Evolutionary conservation across 2,797 vertebrate genomes (phyloP), one percentile per base, ranked within the genome.

Genomic region (Yasuhikotakia modesta): DNA sequence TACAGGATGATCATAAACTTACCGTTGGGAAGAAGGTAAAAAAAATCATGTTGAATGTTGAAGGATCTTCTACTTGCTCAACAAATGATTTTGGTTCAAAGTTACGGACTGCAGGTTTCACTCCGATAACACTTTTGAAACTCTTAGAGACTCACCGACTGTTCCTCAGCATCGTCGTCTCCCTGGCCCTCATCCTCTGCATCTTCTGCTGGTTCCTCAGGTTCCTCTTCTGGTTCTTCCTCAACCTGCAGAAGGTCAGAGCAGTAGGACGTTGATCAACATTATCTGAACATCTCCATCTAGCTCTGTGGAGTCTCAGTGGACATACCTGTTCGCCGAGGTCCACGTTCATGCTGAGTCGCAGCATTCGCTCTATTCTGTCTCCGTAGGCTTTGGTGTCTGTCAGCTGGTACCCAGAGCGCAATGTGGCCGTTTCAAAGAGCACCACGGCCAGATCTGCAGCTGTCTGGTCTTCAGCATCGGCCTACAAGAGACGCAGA

Each of bases 281-380:
- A 10, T 67, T 22, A 76, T n/a, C n/a, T n/a, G n/a, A n/a, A n/a
- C n/a, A 48, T 8, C 4, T 66, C 45, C 14, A 30, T 21, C 27
- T 46, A 3, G 0, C 16, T 2, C 11, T 21, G 21, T 4, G 17
- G 2, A 5, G 11, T 11, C 7, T 60, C 4, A 4, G 4, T 11
- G 19, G 55, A 82, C 87, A 71, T 79, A 78, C 92, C 92, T 92
- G 87, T 86, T 95, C 96, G 1, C 95, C 92, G 46, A 94, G 89
- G 73, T 95, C 95, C 52, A 99, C 91, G 21, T 97, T 96, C 88
- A 99, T 92, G 85, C 98, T 99, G 71, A 98, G 92, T 64, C 96
- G 93, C 70, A 99, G 95, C 97, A 99, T 99, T 78, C 97, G 95
- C 93, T 99, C 97, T 91, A 99, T 99, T 83, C 96, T 88, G 0